Evolutionary conservation across 2,797 vertebrate genomes (phyloP), one percentile per base, ranked within the genome.

Genomic region (Acipenser oxyrinchus): DNA sequence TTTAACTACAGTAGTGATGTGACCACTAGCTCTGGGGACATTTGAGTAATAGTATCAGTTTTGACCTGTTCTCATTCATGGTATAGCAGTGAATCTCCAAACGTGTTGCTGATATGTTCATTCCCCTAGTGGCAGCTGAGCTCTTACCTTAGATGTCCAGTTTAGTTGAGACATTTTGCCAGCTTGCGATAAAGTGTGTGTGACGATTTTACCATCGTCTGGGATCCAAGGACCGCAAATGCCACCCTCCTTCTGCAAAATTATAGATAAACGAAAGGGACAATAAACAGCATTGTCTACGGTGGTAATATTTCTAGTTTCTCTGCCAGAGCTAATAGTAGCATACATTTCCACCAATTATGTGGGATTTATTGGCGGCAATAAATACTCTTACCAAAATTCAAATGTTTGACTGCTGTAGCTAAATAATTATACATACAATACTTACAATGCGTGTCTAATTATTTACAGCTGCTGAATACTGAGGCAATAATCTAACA

Each of bases 161-260:
- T 83, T 82, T 64, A 80, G 76, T 71, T 88, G 87, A 48, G 74
- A 77, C 80, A 91, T 89, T 71, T 77, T 89, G 48, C 88, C 90
- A 4, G 89, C 86, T 77, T 90, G 84, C 62, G 89, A 90, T 1
- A 88, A 78, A 0, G 88, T 90, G 74, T 92, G 90, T 50, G 90
- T 91, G 66, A 90, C 87, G 72, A 87, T 91, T 79, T 89, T 79
- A 2, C 87, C 89, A 59, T 91, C 87, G 4, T 90, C 90, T 64
- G 89, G 90, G 52, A 91, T 89, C 89, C 89, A 85, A 0, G 85
- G 88, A 48, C 87, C 89, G 70, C 89, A 92, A 67, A 91, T 89
- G 1, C 86, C 83, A 9, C 83, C 84, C 37, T 84, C 74, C 80
- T 82, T 87, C 89, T 91, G 77, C 23, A 1, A 67, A 15, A 66